These are phyloP conservation scores for Varanus komodoensis DNA, from an alignment of 2,113 vertebrate genomes.

Conservation along the genomic window DNA sequence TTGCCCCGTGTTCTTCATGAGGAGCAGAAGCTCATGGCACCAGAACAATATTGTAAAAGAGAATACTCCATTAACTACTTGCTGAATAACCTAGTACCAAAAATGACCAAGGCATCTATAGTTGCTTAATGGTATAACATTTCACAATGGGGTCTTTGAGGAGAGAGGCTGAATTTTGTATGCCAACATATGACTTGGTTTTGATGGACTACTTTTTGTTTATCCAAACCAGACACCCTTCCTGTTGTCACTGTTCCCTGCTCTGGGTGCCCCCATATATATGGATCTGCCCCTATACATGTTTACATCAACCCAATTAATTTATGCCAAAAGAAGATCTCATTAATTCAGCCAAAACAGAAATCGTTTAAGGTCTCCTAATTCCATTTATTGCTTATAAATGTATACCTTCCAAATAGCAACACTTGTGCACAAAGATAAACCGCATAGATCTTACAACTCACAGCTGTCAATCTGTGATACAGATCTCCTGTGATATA, in stretches of 20 bases:
- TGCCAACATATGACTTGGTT: neutral
- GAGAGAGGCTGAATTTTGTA: neutral
- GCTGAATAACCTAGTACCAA: neutral
- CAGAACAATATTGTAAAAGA: neutral
- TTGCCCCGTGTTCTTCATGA: neutral
- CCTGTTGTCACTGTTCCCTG: neutral
- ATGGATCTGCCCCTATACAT: neutral
- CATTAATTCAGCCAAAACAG: neutral
- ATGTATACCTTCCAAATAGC: neutral
- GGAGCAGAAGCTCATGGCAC: neutral
- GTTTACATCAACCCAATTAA: neutral
- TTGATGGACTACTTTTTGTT: neutral
- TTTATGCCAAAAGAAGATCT: neutral
- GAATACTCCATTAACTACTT: neutral
- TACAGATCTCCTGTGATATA: neutral
- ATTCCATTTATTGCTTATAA: neutral
- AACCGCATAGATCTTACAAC: neutral
- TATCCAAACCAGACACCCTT: neutral
- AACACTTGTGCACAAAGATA: neutral
- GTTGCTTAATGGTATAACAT: neutral
- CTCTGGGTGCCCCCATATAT: neutral
- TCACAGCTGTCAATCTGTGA: neutral
- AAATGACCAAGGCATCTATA: neutral
- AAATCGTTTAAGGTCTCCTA: neutral
- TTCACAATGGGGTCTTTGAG: neutral